A percentile compares a stretch with the other conserved stretches of the same genome.
Conservation (phyloP, 1,140 invertebrate species). For the Chironomus striatipennis region DNA sequence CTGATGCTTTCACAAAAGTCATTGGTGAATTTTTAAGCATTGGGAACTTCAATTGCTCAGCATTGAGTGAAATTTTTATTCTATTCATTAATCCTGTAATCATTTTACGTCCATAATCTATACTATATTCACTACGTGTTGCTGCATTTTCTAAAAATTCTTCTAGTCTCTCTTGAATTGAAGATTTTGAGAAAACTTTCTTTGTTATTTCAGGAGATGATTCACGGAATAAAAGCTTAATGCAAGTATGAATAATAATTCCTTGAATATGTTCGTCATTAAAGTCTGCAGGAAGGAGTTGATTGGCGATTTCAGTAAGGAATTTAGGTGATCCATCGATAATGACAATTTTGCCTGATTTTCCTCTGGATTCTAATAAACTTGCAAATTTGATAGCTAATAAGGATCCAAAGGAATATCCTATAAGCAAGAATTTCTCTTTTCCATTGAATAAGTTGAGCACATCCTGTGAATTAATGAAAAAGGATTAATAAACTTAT, state of each 20-base stretch:
- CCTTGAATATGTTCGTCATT: constrained; percentile 46
- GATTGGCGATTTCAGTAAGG: constrained; percentile 39
- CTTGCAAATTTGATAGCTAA: constrained; percentile 47
- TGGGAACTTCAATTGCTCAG: constrained; percentile 39
- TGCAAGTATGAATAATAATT: constrained; percentile 43
- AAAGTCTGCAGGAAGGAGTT: constrained; percentile 32
- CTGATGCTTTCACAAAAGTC: constrained; percentile 52
- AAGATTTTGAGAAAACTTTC: constrained; percentile 26
- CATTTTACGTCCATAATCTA: constrained; percentile 42
- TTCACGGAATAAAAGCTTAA: constrained; percentile 45
- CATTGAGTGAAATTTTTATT: constrained; percentile 45
- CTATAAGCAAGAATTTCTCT: neutral
- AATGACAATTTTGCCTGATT: constrained; percentile 44
- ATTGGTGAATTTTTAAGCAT: constrained; percentile 47
- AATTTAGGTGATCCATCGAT: constrained; percentile 53
- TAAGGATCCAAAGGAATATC: neutral
- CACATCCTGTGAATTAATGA: neutral
- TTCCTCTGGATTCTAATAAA: constrained; percentile 48
- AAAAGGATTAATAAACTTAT: neutral
- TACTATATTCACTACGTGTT: constrained; percentile 41
- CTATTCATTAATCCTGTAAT: constrained; percentile 46
- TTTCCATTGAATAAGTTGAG: neutral
- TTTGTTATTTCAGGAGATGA: constrained; percentile 29
- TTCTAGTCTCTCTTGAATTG: constrained; percentile 31
- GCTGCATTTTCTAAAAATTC: constrained; percentile 33